Evolutionary conservation across 2,888 invertebrate genomes (phyloP), one percentile per base, ranked within the genome.

Genomic region (Agonopterix subpropinquella): DNA sequence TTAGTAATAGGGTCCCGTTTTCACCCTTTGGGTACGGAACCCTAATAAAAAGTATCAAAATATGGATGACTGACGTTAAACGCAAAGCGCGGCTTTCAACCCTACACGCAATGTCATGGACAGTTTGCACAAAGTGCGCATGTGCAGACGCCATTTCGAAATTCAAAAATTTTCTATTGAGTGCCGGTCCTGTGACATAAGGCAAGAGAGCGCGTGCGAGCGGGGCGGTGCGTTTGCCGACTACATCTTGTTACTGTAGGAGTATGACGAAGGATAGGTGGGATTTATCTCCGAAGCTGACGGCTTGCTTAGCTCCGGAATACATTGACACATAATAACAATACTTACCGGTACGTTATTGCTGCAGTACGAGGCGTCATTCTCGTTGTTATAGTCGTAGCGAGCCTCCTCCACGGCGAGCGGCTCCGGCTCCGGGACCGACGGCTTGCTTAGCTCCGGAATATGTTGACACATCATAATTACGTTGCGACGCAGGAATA

Each of bases 351-450:
- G 76, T 41, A 74, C 59, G 50, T 70, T 70, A 44, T 72, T 78
- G 1, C 82, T 80, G 51, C 89, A 89, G 62, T 89, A 89, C 0
- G 86, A 86, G 0, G 84, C 86, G 57, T 89, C 89, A 54, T 89
- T 89, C 55, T 89, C 89, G 54, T 89, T 89, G 55, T 81, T 71
- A 48, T 89, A 89, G 61, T 89, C 83, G 58, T 89, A 89, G 4
- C 66, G 57, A 11, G 70, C 66, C 41, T 70, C 78, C 28, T 86
- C 86, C 8, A 80, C 73, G 0, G 76, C 65, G 43, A 79, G 62
- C 0, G 82, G 80, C 0, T 47, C 18, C 52, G 50, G 41, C 15
- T 60, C 62, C 18, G 71, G 60, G 15, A 55, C 62, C 5, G 62
- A 56, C 43, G 56, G 63, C 53, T 62, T 58, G 49, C 55, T 43